phyloP scores from a whole-genome alignment of 2,797 vertebrate species.

The Okamejei kenojei region DNA sequence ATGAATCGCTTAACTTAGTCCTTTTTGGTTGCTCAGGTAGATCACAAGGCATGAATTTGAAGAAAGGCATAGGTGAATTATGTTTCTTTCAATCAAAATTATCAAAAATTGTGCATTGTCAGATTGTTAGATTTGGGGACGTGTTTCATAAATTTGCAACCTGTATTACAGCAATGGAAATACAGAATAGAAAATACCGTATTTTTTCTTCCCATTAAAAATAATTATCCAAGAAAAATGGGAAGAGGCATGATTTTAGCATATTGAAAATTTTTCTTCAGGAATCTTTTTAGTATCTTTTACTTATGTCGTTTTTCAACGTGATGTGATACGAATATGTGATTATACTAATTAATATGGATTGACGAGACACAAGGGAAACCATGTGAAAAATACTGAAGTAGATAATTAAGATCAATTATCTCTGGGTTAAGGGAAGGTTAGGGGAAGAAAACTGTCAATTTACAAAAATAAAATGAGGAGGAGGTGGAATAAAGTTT shows the following conservation, averaged over 20 bases:
- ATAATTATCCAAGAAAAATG: no score
- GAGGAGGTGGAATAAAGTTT: not conserved
- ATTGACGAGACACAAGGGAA: constrained; percentile 17
- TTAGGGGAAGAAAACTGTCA: not conserved
- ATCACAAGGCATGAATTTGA: no score
- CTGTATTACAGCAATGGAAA: no score
- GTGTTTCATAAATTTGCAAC: no score
- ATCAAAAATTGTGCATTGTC: no score
- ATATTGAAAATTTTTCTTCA: not conserved
- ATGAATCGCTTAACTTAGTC: no score
- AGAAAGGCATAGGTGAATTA: no score
- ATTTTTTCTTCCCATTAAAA: no score
- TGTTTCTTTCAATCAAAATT: no score
- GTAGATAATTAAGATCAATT: constrained; percentile 24
- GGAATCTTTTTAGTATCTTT: not conserved
- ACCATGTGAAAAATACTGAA: constrained; percentile 12
- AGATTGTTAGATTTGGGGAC: no score
- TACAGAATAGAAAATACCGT: no score
- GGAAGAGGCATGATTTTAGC: not conserved
- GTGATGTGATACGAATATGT: not conserved
- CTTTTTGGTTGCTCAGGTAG: no score
- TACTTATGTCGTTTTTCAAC: not conserved
- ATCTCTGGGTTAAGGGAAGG: constrained; percentile 24
- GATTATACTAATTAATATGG: constrained; percentile 19
- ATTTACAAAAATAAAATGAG: not conserved